Evolutionary conservation across 2,113 vertebrate species (phyloP), one percentile per base, ranked within the genome.

Genomic region (Antechinus flavipes): DNA sequence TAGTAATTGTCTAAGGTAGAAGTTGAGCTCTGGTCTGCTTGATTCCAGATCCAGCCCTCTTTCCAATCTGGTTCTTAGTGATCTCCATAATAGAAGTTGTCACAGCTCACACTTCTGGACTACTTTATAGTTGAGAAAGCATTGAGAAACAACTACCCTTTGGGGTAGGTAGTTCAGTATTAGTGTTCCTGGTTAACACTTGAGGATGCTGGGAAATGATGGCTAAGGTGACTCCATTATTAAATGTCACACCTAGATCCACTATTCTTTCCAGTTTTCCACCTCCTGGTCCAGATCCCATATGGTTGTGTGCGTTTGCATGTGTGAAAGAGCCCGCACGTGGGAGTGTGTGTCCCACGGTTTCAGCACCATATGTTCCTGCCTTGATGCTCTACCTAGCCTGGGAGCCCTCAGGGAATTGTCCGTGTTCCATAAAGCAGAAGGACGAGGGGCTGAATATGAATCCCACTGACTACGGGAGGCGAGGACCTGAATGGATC

Each of bases 381-480:
- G 4, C 30, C 92, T 91, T 27, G 35, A 90, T 58, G 46, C 91
- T 92, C 91, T 54, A 25, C 93, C 90, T 54, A 92, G 94, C 76
- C 95, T 95, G 53, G 90, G 93, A 96, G 94, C 91, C 92, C 96
- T 93, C 91, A 89, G 68, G 96, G 95, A 95, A 68, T 52, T 93
- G 14, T 27, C 53, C 0, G 46, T 92, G 90, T 92, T 90, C 2
- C 90, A 92, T 97, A 92, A 96, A 84, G 58, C 91, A 94, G 95
- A 96, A 42, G 93, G 95, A 96, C 95, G 90, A 94, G 94, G 95
- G 68, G 89, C 54, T 0, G 8, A 93, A 49, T 91, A 42, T 91
- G 95, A 94, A 93, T 96, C 54, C 96, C 92, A 76, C 95, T 92
- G 97, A 94, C 93, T 95, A 42, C 94, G 50, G 95, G 61, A 95